phyloP scores from a whole-genome alignment of 2,113 vertebrate genomes.

The Labrus mixtus region DNA sequence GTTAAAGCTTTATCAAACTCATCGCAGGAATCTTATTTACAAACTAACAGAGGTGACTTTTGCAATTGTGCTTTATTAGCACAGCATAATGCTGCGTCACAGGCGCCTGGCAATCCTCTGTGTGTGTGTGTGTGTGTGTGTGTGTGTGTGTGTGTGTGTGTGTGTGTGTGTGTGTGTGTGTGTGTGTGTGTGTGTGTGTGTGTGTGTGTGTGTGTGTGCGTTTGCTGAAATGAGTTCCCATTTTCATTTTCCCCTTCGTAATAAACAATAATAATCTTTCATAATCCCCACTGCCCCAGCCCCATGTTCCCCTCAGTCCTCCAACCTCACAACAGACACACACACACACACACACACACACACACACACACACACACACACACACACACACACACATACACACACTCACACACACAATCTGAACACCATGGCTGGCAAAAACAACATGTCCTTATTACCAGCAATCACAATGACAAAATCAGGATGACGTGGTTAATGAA shows the following conservation, averaged over 20 bases:
- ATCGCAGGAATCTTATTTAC: conserved; percentile 19
- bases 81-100: conserved; percentile 23
- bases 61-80: conserved; percentile 20
- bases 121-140: conserved; percentile 10
- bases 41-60: conserved; percentile 41
- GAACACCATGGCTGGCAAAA: not conserved
- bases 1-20: not conserved
- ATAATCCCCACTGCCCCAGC: not conserved
- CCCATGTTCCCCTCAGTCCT: conserved; percentile 8
- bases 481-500: not conserved
- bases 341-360: not conserved
- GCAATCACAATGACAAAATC: not conserved
- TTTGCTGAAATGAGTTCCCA: conserved; percentile 17
- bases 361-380: not conserved
- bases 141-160: conserved; percentile 21
- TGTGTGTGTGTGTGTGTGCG: not conserved
- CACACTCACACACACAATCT: too few relatives aligned
- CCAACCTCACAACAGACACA: conserved; percentile 5
- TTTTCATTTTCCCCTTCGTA: conserved; percentile 18
- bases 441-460: not conserved
- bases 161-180: conserved; percentile 8
- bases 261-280: conserved; percentile 35
- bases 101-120: not conserved
- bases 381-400: not conserved
- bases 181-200: conserved; percentile 6